phyloP scores from a whole-genome alignment of 2,888 invertebrate genomes.

The Scaptomyza parva region DNA sequence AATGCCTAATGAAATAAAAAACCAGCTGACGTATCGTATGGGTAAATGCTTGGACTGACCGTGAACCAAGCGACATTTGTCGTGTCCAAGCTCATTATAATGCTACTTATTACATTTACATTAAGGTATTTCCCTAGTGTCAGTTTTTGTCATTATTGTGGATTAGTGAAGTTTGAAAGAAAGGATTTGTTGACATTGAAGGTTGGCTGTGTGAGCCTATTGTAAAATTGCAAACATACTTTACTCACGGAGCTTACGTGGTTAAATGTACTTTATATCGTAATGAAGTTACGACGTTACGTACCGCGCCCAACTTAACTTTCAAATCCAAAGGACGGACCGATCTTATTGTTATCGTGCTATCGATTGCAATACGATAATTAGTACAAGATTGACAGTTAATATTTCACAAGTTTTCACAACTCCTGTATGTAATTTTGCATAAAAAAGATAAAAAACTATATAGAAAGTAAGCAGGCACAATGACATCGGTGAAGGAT shows the following conservation, averaged over 20 bases:
- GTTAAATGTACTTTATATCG: not conserved
- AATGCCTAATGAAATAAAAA: conserved; percentile 5
- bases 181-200: not conserved
- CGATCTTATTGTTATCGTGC: not conserved
- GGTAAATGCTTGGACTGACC: not conserved
- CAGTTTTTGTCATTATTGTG: not conserved
- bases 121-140: not conserved
- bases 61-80: conserved; percentile 2
- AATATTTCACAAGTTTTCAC: not conserved
- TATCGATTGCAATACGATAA: not conserved
- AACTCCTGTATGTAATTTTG: not conserved
- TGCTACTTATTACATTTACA: not conserved
- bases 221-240: not conserved
- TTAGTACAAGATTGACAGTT: not conserved
- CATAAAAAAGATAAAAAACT: not conserved
- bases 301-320: not conserved
- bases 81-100: not conserved
- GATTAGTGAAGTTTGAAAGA: not conserved
- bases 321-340: too few relatives aligned
- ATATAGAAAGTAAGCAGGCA: conserved; percentile 11
- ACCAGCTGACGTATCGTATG: not conserved
- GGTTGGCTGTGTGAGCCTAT: not conserved
- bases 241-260: not conserved
- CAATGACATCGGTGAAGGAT: conserved; percentile 83
- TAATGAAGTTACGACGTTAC: not conserved